Evolutionary conservation across 1,140 invertebrate species (phyloP), one percentile per base, ranked within the genome.

Genomic region (Trypoxylus dichotomus): DNA sequence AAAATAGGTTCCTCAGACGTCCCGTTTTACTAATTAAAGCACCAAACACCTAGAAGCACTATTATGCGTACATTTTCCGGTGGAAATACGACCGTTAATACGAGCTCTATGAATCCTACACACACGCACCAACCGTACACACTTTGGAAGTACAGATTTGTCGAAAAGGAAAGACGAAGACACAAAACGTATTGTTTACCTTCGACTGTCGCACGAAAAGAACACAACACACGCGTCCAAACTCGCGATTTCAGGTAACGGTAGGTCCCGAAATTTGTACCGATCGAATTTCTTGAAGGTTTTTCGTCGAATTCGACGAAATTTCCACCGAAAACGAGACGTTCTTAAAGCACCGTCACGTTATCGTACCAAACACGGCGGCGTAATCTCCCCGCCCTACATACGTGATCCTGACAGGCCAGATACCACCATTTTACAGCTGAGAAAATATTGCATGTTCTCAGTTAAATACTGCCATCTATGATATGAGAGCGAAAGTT

Each of bases 401-500:
- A 81, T 81, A 81, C 81, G 74, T 79, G 74, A 63, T 75, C 79
- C 74, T 84, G 79, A 84, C 83, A 82, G 78, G 60, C 60, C 60
- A 29, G 60, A 68, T 24, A 77, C 80, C 81, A 88, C 85, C 72
- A 86, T 88, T 83, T 87, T 88, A 81, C 80, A 81, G 80, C 79
- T 80, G 80, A 73, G 54, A 78, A 75, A 78, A 75, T 43, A 75
- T 63, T 63, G 60, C 25, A 7, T 10, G 41, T 13, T 32, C 19
- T 3, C 54, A n/a, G 19, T 8, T 13, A 1, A 15, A 21, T 77
- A 68, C 27, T 37, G 60, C 68, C 76, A 43, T 21, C 76, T 77
- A 54, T 6, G 2, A n/a, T 0, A 0, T 6, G n/a, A 54, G 15
- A 54, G 47, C 19, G 47, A n/a, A 54, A 54, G 15, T 19, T 54